Evolutionary conservation across 2,113 vertebrate species (phyloP), one percentile per base, ranked within the genome.

Genomic region (Tychaedon coryphoeus): DNA sequence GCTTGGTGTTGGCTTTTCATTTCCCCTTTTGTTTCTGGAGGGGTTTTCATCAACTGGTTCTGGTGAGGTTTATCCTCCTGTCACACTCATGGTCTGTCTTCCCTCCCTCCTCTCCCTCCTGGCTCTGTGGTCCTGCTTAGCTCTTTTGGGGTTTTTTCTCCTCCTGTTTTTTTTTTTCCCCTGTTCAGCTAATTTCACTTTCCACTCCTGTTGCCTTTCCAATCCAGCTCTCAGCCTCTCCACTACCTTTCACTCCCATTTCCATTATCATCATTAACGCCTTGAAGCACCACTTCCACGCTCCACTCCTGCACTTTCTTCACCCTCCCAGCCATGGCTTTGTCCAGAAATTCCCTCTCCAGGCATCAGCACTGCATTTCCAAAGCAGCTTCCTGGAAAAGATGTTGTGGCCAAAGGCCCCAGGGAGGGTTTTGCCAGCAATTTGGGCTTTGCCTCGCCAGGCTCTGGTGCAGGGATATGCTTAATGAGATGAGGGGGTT

Each of bases 131-230:
- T 71, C 43, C 72, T 67, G 47, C 38, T 25, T 70, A 10, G 18
- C 38, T 73, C 38, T 82, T 5, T 3, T 2, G 5, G 2, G 2
- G 0, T 40, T 51, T 6, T 33, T 62, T 54, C 4, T 2, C 2
- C 17, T n/a, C n/a, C n/a, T n/a, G n/a, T n/a, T n/a, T n/a, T n/a
- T 51, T 6, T 33, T 62, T 54, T 4, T 2, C 2, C 17, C 31
- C 33, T 2, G 0, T 87, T 74, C 26, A 51, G 62, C 25, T 51
- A 9, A 48, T 93, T 87, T 66, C 73, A 2, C 66, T 58, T 62
- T 48, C 60, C 6, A 10, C 22, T 67, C 40, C 50, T 31, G 12
- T 22, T 26, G 36, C 60, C 69, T 78, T 65, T 66, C 89, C 31
- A 17, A 61, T 36, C 22, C 65, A 19, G 25, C 79, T 82, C 47